phyloP scores from a whole-genome alignment of 1,140 invertebrate genomes.

The Scaptodrosophila lebanonensis region DNA sequence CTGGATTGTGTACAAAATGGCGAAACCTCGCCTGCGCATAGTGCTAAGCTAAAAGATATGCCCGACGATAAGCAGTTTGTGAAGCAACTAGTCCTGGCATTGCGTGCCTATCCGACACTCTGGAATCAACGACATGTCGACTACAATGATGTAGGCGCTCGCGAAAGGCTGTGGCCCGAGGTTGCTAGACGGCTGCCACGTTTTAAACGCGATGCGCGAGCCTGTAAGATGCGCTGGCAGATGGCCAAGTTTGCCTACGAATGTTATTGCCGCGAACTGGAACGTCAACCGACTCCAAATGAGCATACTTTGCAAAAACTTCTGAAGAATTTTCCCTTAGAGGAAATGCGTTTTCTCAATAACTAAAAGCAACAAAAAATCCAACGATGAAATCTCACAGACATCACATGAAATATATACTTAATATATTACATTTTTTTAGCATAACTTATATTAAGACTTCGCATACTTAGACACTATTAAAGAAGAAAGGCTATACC shows the following conservation, averaged over 20 bases:
- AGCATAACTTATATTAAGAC: no score
- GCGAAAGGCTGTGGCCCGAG: slow-evolving; percentile 60
- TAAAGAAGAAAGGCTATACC: background rate
- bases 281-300: slow-evolving; percentile 39
- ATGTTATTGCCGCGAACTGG: slow-evolving; percentile 56
- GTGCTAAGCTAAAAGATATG: slow-evolving; percentile 59
- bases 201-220: slow-evolving; percentile 53
- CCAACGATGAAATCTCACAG: no score
- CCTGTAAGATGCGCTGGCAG: slow-evolving; percentile 65
- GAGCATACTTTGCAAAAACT: slow-evolving; percentile 55
- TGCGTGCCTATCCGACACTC: slow-evolving; percentile 54
- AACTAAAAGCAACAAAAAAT: no score
- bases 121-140: slow-evolving; percentile 62
- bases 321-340: slow-evolving; percentile 56
- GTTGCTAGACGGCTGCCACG: slow-evolving; percentile 49
- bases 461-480: no score
- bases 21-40: background rate
- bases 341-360: slow-evolving; percentile 64
- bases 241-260: slow-evolving; percentile 68
- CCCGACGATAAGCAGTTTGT: slow-evolving; percentile 65
- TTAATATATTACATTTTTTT: no score
- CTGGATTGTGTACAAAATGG: slow-evolving; percentile 41
- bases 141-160: slow-evolving; percentile 53
- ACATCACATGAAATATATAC: no score
- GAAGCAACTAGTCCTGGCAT: slow-evolving; percentile 46